These are phyloP conservation scores for Papilio demoleus DNA, from an alignment of 2,888 invertebrate species.

Conservation along the genomic window DNA sequence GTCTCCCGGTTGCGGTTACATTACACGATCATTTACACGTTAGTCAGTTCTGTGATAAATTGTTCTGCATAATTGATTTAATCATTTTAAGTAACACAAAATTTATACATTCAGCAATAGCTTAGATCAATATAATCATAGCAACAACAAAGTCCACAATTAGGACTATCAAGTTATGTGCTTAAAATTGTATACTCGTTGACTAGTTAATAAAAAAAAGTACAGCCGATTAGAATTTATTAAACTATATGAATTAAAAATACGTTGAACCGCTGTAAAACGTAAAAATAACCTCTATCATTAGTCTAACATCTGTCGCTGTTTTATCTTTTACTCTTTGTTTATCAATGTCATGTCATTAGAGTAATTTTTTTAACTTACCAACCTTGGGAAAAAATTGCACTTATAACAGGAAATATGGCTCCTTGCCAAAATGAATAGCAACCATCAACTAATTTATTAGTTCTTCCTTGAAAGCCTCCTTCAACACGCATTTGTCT, in stretches of 20 bases:
- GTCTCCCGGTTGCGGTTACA: not conserved
- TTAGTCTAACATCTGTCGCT: too few species aligned
- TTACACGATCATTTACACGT: not conserved
- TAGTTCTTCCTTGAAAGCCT: conserved; percentile 98
- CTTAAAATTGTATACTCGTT: too few species aligned
- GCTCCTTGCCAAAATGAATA: conserved; percentile 99
- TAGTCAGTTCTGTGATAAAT: not conserved
- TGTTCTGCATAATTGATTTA: not conserved
- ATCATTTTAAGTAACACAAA: not conserved
- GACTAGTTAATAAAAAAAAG: too few species aligned
- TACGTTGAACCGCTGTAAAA: too few species aligned
- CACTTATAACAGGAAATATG: conserved; percentile 93
- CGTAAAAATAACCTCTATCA: too few species aligned
- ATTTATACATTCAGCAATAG: not conserved
- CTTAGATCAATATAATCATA: not conserved
- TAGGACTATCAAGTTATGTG: not conserved
- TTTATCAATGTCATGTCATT: too few species aligned
- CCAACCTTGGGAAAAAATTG: conserved; percentile 84
- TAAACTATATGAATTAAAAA: too few species aligned
- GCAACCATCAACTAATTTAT: conserved; percentile 99
- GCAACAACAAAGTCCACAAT: not conserved
- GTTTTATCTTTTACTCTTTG: too few species aligned
- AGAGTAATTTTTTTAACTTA: too few species aligned
- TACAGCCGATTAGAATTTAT: too few species aligned
- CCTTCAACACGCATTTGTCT: conserved; percentile 97